A percentile compares a stretch with the other conserved stretches of the same genome.
Conservation (phyloP, 2,888 invertebrate species). For the Tetranychus piercei region DNA sequence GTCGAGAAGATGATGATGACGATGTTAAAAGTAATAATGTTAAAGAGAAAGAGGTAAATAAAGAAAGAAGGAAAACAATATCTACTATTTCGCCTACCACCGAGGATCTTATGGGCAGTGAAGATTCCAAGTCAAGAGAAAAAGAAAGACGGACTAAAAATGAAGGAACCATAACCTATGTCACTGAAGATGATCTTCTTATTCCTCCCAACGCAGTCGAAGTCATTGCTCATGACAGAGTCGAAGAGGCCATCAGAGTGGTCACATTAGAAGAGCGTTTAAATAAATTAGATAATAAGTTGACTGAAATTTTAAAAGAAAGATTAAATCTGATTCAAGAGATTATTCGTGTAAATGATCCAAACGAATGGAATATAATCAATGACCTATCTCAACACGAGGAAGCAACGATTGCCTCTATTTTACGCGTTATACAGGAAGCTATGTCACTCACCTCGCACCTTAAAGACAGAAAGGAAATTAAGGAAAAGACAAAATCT, state of each 20-base stretch:
- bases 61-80: conserved; percentile 4
- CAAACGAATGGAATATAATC: background rate
- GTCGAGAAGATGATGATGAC: conserved; percentile 1
- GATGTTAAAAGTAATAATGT: background rate
- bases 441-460: background rate
- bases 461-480: background rate
- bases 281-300: background rate
- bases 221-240: background rate
- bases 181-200: background rate
- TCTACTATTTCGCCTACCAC: background rate
- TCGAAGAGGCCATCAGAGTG: conserved; percentile 3
- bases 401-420: background rate
- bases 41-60: background rate
- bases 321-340: background rate
- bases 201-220: background rate
- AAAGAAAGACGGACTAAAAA: background rate
- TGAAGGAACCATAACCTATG: conserved; percentile 9
- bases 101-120: background rate
- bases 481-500: background rate
- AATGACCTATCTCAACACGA: background rate
- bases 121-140: background rate
- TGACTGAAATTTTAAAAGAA: background rate
- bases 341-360: background rate
- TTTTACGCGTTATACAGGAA: background rate
- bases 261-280: conserved; percentile 3